Evolutionary conservation across 2,797 vertebrate species (phyloP), one percentile per base, ranked within the genome.

Genomic region (Clarias fuscus): DNA sequence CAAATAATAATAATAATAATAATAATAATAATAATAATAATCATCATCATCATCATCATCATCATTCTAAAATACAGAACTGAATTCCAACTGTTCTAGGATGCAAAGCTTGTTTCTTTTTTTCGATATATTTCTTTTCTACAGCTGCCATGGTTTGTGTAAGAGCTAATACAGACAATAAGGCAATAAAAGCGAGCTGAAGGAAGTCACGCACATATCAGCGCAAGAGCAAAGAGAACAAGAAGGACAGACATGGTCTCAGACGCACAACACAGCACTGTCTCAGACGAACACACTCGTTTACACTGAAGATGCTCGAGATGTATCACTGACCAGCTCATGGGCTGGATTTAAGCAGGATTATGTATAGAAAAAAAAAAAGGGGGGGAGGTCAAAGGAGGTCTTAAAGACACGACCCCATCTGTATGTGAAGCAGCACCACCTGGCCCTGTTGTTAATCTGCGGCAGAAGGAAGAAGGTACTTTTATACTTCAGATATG

Each of bases 21-120:
- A 53, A 53, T 4, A 7, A 7, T 43, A 6, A 43, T 43, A 43
- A 43, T 43, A 6, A 43, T 43, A 7, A 48, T 43, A 7, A 48
- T 4, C 0, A 61, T 37, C 62, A 79, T 61, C 13, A 22, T 33
- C 1, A 61, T 22, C 22, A 79, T 73, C 24, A 53, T 53, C 13
- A 53, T 53, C 2, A 13, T 86, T 72, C 48, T 79, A 71, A 58
- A 80, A 71, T 71, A 7, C 43, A 64, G 53, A 65, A 68, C n/a
- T 64, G 83, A 91, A 86, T 90, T 90, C 84, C 73, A 85, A 91
- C 92, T 88, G 89, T 82, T 90, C 64, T 83, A 89, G 84, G 88
- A 92, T 92, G 89, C 91, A 89, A 93, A 91, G 91, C 91, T 65
- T 92, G 83, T 89, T 90, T 88, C 77, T 92, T 80, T 90, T 86